These are phyloP conservation scores for Natator depressus DNA, from an alignment of 2,113 vertebrate species.

Conservation along the genomic window DNA sequence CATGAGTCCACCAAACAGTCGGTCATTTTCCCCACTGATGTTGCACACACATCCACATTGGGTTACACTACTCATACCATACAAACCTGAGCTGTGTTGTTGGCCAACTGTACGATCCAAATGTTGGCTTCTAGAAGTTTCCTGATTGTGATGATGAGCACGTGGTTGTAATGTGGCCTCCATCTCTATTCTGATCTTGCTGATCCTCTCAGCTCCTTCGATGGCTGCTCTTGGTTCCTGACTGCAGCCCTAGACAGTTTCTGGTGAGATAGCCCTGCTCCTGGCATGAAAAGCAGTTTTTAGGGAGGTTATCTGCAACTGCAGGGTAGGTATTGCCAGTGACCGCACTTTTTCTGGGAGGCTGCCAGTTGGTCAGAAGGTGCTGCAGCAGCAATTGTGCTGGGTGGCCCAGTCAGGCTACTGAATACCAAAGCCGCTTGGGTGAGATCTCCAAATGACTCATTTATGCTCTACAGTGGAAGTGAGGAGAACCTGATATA, in stretches of 20 bases:
- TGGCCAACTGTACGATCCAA: neutral
- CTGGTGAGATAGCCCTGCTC: neutral
- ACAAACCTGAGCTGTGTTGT: neutral
- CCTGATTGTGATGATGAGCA: neutral
- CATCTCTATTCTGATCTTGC: neutral
- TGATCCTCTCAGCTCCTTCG: neutral
- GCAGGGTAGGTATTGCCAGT: no score
- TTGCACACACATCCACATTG: neutral
- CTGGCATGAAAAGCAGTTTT: neutral
- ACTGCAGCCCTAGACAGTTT: neutral
- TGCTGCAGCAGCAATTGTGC: neutral
- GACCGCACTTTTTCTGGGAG: no score
- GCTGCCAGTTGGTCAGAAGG: neutral
- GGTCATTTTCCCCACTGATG: neutral
- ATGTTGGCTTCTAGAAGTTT: neutral
- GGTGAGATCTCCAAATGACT: neutral
- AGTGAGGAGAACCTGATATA: neutral
- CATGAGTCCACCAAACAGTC: neutral
- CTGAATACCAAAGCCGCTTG: neutral
- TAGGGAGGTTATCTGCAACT: neutral
- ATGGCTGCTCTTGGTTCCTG: neutral
- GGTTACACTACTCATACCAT: neutral
- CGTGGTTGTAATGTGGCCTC: neutral
- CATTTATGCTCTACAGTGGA: neutral
- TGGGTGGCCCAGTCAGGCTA: neutral